A percentile compares a stretch with the other conserved stretches of the same genome.
phyloP scores from a whole-genome alignment of 2,888 invertebrate genomes.

The Hypena proboscidalis region DNA sequence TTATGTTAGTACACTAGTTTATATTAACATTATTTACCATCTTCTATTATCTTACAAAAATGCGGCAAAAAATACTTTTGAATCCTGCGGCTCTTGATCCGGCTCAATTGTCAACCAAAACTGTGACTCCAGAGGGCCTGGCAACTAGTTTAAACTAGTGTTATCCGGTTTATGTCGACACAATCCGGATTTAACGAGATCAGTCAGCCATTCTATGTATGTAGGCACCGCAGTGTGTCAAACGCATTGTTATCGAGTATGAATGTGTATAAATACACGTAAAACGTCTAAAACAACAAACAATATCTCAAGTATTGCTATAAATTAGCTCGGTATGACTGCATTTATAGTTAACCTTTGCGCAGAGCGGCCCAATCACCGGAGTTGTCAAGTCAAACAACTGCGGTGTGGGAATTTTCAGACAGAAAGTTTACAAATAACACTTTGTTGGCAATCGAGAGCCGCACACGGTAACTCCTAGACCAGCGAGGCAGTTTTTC shows the following conservation, averaged over 20 bases:
- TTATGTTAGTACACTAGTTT: no score
- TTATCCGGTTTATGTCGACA: conserved; percentile 21
- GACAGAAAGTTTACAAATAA: conserved; percentile 25
- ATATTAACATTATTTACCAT: no score
- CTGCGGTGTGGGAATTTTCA: conserved; percentile 23
- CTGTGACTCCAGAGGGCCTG: neutral
- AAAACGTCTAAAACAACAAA: no score
- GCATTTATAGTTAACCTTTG: neutral
- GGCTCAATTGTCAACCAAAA: no score
- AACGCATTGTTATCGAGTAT: conserved; percentile 5
- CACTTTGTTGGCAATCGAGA: no score
- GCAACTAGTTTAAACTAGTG: conserved; percentile 13
- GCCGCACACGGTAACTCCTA: no score
- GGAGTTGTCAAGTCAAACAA: conserved; percentile 48
- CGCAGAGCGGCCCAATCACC: conserved; percentile 23
- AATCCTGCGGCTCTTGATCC: no score
- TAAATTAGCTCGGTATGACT: no score
- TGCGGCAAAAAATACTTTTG: no score
- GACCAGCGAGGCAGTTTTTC: no score
- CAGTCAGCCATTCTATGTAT: conserved; percentile 20
- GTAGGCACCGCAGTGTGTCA: neutral
- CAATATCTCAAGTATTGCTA: no score
- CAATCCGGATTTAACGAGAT: conserved; percentile 18
- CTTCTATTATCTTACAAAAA: no score
- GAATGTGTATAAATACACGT: neutral